These are phyloP conservation scores for Bos javanicus DNA, from an alignment of 2,113 vertebrate genomes.

Conservation along the genomic window DNA sequence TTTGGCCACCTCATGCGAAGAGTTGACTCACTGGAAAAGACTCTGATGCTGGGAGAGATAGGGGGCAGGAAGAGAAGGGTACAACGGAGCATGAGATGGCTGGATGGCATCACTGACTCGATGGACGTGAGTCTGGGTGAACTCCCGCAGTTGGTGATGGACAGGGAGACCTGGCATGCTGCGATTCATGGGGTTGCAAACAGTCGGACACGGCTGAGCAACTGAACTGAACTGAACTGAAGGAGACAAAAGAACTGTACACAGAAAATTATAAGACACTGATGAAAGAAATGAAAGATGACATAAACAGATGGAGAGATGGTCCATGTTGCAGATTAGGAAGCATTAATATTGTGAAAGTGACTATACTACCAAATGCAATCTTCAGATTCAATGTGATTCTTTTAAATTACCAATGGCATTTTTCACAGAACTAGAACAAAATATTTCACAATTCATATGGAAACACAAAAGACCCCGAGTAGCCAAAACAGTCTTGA, in stretches of 20 bases:
- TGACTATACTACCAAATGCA: background rate
- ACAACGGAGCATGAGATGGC: no score
- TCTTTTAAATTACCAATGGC: background rate
- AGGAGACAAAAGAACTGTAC: background rate
- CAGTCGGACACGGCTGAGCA: no score
- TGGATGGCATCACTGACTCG: no score
- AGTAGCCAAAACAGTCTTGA: background rate
- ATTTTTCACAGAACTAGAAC: background rate
- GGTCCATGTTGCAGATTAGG: background rate
- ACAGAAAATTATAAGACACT: background rate
- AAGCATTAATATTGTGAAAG: background rate
- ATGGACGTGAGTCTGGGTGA: no score
- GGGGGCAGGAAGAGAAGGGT: no score
- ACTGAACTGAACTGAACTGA: no score
- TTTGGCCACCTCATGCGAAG: no score
- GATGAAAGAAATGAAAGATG: background rate
- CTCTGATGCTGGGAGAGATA: no score
- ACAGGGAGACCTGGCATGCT: no score
- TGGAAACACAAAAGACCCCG: background rate
- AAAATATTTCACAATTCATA: background rate
- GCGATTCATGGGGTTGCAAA: fast-evolving
- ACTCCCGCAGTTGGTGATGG: no score
- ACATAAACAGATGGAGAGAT: background rate
- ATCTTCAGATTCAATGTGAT: background rate
- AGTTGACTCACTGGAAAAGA: no score